Base-by-base conservation (phyloP, 2,113 vertebrate species). In the Eupsittula cactorum region DNA sequence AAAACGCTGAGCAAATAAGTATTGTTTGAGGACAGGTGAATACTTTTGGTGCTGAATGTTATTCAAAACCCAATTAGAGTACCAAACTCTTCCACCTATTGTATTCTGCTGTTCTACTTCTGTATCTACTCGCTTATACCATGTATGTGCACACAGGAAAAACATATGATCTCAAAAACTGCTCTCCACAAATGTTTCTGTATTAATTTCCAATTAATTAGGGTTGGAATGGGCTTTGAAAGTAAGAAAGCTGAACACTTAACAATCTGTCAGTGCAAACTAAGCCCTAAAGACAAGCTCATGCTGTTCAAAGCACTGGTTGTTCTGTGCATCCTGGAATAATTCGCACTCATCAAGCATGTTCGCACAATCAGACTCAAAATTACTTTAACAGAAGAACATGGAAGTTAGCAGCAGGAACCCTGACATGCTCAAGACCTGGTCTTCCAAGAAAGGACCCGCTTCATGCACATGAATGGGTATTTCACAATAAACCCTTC, bases 201-300 rank as follows among this genome's bases (percentile, higher is more conserved):
- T 87, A 93, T 84, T 88, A 74, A 37, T 75, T 90, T 94, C 53
- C n/a, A 87, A 63, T 80, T 73, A 86, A 87, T 83, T 47, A 92
- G 53, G 37, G 10, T 55, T 19, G 0, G 19, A 49, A 87, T 6
- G 13, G 70, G 70, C 75, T 70, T 94, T 82, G 67, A 52, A 86
- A 91, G 27, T 78, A 88, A 74, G 84, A 90, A 88, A 95, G 42
- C 3, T 74, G 73, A 96, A 96, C 6, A 33, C 29, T 44, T 41
- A 85, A 70, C 64, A 88, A 74, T 88, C 42, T 91, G 44, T 57
- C 86, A 87, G 44, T 42, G 83, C 67, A 78, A 90, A 94, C 70
- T n/a, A 93, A 96, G 79, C 75, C 89, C 69, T 70, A 83, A 87
- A 69, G 88, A 95, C 47, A 91, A 92, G 62, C 57, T 67, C 74